Evolutionary conservation across 1,140 invertebrate genomes (phyloP).

Genomic region (Cyphomyrmex costatus): DNA sequence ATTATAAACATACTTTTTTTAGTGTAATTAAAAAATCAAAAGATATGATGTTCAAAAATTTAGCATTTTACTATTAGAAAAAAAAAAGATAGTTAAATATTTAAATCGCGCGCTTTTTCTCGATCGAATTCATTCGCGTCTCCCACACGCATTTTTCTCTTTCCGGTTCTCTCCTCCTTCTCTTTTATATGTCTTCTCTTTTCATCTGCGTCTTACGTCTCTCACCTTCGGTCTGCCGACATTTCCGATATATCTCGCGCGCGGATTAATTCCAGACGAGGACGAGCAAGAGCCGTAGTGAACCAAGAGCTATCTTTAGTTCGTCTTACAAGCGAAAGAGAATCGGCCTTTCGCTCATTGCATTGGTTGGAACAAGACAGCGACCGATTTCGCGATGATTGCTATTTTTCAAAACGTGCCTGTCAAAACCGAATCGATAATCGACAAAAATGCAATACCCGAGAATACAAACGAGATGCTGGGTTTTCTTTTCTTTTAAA

Average conservation of each 20-base stretch:
- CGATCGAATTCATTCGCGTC: constrained; percentile 42
- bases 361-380: constrained; percentile 48
- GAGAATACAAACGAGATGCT: constrained; percentile 8
- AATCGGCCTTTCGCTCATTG: constrained; percentile 8
- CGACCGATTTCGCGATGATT: constrained; percentile 6
- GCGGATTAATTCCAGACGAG: constrained; percentile 67
- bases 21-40: not conserved
- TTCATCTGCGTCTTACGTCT: too few relatives aligned
- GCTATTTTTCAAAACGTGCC: constrained; percentile 43
- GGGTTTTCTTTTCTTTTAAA: constrained; percentile 6
- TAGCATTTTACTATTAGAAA: not conserved
- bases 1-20: too few relatives aligned
- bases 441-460: not conserved
- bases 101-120: constrained; percentile 34
- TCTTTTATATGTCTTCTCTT: not conserved
- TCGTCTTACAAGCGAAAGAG: constrained; percentile 52
- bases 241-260: constrained; percentile 65
- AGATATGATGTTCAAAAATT: not conserved
- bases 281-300: constrained; percentile 58
- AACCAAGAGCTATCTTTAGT: constrained; percentile 67
- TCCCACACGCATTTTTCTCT: constrained; percentile 24
- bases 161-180: not conserved
- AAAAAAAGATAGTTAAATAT: not conserved
- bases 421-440: constrained; percentile 1
- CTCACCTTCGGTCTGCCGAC: constrained; percentile 54